A percentile compares a stretch with the other conserved stretches of the same genome.
Conservation (phyloP, 92 coral and sea anemone genomes). For the Porites divaricata region DNA sequence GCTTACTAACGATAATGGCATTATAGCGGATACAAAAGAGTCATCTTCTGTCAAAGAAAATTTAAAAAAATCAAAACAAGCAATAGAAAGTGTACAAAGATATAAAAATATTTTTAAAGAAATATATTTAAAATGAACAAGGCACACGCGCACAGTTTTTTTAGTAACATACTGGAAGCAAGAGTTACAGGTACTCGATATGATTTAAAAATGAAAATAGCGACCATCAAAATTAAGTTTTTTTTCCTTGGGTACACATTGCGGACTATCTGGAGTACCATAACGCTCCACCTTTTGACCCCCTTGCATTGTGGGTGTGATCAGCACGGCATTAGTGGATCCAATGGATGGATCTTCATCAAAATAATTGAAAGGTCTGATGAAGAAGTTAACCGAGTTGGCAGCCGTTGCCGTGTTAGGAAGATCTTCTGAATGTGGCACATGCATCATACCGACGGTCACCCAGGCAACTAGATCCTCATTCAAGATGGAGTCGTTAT, state of each 20-base stretch:
- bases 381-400: constrained; percentile 62
- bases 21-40: no score
- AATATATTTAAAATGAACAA: no score
- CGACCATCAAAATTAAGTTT: constrained; percentile 55
- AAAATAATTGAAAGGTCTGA: constrained; percentile 81
- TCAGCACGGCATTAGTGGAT: constrained; percentile 65
- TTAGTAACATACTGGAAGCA: no score
- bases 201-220: no score
- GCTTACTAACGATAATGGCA: no score
- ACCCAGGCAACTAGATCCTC: constrained; percentile 97
- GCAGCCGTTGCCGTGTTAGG: constrained; percentile 76
- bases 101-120: no score
- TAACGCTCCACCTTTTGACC: constrained; percentile 23
- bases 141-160: no score
- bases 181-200: no score
- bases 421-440: constrained; percentile 79
- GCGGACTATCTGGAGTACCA: constrained; percentile 55
- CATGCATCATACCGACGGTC: constrained; percentile 79
- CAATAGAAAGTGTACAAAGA: no score
- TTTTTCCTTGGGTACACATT: constrained; percentile 50
- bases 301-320: constrained; percentile 47
- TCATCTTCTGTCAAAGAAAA: no score
- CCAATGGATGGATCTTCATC: constrained; percentile 80
- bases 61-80: no score
- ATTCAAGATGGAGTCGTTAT: constrained; percentile 79